A percentile compares a stretch with the other conserved stretches of the same genome.
Evolutionary conservation across 2,797 vertebrate genomes (phyloP).

Genomic region (Gorsachius magnificus): DNA sequence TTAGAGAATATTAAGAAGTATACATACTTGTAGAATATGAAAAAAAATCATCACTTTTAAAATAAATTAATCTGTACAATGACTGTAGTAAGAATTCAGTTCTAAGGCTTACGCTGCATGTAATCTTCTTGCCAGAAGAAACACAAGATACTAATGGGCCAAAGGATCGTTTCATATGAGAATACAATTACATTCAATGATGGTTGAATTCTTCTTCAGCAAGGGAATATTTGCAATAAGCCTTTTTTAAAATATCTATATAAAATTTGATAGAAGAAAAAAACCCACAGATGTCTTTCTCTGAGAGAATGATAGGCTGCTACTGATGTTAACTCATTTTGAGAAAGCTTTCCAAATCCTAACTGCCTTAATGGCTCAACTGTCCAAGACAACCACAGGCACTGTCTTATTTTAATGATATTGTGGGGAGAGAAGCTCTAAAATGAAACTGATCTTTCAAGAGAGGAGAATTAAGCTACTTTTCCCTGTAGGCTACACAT

Average conservation of each 20-base stretch:
- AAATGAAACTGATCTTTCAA: not conserved
- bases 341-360: not conserved
- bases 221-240: not conserved
- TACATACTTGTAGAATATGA: not conserved
- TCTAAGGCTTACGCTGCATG: not conserved
- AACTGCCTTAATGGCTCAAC: not conserved
- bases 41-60: not conserved
- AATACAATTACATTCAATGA: not conserved
- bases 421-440: not conserved
- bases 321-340: not conserved
- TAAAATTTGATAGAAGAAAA: not conserved
- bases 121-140: not conserved
- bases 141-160: not conserved
- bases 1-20: not conserved
- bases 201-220: not conserved
- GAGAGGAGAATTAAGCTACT: not conserved
- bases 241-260: not conserved
- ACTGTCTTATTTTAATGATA: not conserved
- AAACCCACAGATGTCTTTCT: not conserved
- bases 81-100: not conserved
- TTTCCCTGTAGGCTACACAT: not conserved
- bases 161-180: not conserved
- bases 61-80: not conserved
- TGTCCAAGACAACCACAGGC: not conserved
- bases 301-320: not conserved